Evolutionary conservation across 2,797 vertebrate genomes (phyloP), one percentile per base, ranked within the genome.

Genomic region (Oreochromis grahami): DNA sequence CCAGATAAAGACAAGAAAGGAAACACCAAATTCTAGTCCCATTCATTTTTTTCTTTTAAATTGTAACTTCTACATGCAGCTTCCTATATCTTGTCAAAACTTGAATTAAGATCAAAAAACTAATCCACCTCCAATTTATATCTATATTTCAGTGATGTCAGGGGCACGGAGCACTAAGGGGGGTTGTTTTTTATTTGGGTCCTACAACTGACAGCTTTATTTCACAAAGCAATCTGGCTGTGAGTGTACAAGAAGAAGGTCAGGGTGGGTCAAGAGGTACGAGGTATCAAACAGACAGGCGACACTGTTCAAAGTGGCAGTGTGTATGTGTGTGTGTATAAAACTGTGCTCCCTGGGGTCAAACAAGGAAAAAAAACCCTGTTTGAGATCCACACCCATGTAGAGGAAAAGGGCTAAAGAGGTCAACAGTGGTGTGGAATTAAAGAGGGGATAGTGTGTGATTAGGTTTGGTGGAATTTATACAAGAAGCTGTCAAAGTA

Each of bases 201-300:
- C 95, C 96, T 97, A 97, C 97, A 97, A 97, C 97, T 97, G 98
- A 99, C 98, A 99, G 98, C 97, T 99, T 99, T 99, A 99, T 99
- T 98, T 98, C 98, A 98, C 97, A 97, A 98, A 99, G 98, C 98
- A 99, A 99, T 99, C 98, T 98, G 97, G 97, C 95, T 96, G 96
- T 97, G 97, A 97, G 97, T 97, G 97, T 97, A 97, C 96, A 97
- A 95, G 97, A 95, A 94, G 95, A 95, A 96, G 98, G 98, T 97
- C 97, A 96, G 92, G 91, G 95, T 93, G 95, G 98, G 98, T 98
- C 98, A 98, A 96, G 94, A 95, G 96, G 94, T 93, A 91, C 89
- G 93, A 83, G 91, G 93, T 94, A 94, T 95, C 93, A 94, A 93
- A 96, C 95, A 95, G 96, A 96, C 96, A 95, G 95, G 96, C 93